A percentile compares a stretch with the other conserved stretches of the same genome.
Conservation (phyloP, 2,797 vertebrate species). For the Falco biarmicus region DNA sequence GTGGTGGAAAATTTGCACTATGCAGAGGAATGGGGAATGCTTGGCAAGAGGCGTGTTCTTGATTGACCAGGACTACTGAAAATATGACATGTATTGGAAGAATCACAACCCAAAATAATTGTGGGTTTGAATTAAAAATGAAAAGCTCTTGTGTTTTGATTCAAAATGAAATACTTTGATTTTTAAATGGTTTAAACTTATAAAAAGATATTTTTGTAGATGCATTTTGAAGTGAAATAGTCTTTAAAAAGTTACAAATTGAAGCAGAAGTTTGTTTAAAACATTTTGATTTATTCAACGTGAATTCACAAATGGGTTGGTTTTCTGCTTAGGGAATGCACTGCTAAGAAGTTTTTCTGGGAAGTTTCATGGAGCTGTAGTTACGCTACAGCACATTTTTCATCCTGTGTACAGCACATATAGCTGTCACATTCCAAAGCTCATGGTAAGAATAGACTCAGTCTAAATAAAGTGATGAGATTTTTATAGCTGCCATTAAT, state of each 20-base stretch:
- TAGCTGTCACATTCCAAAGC: conserved; percentile 37
- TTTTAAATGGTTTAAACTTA: background rate
- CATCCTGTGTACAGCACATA: background rate
- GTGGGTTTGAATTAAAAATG: background rate
- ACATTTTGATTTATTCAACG: background rate
- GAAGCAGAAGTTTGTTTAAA: background rate
- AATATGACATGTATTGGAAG: background rate
- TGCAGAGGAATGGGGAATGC: background rate
- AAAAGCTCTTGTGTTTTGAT: background rate
- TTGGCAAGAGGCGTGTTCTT: background rate
- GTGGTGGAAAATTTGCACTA: background rate
- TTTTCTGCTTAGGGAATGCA: background rate
- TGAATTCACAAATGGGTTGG: background rate
- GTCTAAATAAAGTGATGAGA: conserved; percentile 40
- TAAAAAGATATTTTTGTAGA: background rate
- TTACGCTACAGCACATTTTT: background rate
- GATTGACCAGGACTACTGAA: background rate
- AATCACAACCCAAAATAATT: background rate
- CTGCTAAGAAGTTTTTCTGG: background rate
- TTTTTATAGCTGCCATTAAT: conserved; percentile 61
- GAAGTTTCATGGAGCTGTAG: background rate
- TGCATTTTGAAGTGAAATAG: background rate
- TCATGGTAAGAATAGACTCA: background rate
- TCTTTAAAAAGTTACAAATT: background rate
- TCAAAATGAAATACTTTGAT: background rate